Evolutionary conservation across 2,113 vertebrate genomes (phyloP).

Genomic region (Triplophysa siluroides): DNA sequence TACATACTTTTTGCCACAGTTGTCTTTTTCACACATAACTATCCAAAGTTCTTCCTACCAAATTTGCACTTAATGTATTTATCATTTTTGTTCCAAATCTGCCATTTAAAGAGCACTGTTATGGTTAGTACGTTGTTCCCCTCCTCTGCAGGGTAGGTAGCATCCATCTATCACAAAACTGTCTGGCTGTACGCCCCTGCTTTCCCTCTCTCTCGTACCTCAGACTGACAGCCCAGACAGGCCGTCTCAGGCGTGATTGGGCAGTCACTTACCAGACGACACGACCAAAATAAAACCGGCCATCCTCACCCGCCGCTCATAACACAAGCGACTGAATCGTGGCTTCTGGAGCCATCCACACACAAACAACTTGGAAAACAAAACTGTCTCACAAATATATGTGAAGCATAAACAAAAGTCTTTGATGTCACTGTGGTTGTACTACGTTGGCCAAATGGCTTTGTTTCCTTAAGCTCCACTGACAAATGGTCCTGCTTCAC

Average conservation of each 20-base stretch:
- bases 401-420: neutral
- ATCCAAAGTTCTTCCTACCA: neutral
- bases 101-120: neutral
- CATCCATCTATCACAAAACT: constrained; percentile 64
- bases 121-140: neutral
- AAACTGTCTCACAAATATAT: neutral
- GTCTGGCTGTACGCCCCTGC: constrained; percentile 62
- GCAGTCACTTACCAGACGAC: constrained; percentile 64
- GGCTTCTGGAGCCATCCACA: neutral
- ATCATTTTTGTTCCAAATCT: neutral
- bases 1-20: neutral
- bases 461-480: constrained; percentile 6
- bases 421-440: constrained; percentile 58
- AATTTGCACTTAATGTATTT: neutral
- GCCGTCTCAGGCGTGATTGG: constrained; percentile 62
- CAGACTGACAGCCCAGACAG: constrained; percentile 66
- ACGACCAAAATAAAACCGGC: constrained; percentile 60
- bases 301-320: constrained; percentile 57
- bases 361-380: neutral
- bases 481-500: constrained; percentile 13
- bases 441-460: constrained; percentile 36
- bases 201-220: constrained; percentile 67
- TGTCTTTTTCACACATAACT: neutral
- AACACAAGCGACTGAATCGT: constrained; percentile 59
- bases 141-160: constrained; percentile 25